Evolutionary conservation across 2,888 invertebrate species (phyloP).

Genomic region (Campoletis raptor): DNA sequence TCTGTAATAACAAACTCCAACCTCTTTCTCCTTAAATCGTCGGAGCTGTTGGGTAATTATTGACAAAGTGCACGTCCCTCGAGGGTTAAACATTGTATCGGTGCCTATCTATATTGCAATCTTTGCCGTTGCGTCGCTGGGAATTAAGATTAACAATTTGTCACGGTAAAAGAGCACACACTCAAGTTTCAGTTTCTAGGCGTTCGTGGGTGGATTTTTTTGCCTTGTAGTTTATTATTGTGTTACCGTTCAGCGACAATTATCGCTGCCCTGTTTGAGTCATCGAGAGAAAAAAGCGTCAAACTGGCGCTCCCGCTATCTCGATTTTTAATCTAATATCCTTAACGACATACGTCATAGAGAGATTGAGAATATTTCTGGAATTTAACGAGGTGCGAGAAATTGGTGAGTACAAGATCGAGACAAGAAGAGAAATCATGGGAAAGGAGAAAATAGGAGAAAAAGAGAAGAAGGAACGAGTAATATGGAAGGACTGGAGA

Average conservation of each 20-base stretch:
- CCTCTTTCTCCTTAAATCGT: constrained; percentile 42
- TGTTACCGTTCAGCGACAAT: constrained; percentile 39
- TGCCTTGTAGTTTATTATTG: constrained; percentile 31
- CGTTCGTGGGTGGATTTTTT: constrained; percentile 62
- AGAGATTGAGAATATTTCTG: not conserved
- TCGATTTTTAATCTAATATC: constrained; percentile 38
- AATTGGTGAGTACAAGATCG: not conserved
- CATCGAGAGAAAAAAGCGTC: not conserved
- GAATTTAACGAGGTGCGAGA: not conserved
- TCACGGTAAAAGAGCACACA: constrained; percentile 64
- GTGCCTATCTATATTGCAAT: constrained; percentile 64
- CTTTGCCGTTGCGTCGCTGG: constrained; percentile 50
- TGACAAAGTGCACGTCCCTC: constrained; percentile 68
- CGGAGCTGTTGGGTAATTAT: constrained; percentile 61
- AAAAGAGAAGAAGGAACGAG: constrained; percentile 26
- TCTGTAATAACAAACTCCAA: constrained; percentile 17
- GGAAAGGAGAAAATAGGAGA: constrained; percentile 22
- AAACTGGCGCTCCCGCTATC: constrained; percentile 27
- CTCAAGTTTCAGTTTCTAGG: constrained; percentile 55
- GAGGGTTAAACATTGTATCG: constrained; percentile 54
- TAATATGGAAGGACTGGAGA: constrained; percentile 13
- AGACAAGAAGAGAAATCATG: constrained; percentile 1
- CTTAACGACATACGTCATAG: not conserved
- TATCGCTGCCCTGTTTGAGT: constrained; percentile 46
- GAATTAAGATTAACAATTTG: constrained; percentile 70